Base-by-base conservation (phyloP, 2,888 invertebrate genomes). In the Cephus rjabovi region DNA sequence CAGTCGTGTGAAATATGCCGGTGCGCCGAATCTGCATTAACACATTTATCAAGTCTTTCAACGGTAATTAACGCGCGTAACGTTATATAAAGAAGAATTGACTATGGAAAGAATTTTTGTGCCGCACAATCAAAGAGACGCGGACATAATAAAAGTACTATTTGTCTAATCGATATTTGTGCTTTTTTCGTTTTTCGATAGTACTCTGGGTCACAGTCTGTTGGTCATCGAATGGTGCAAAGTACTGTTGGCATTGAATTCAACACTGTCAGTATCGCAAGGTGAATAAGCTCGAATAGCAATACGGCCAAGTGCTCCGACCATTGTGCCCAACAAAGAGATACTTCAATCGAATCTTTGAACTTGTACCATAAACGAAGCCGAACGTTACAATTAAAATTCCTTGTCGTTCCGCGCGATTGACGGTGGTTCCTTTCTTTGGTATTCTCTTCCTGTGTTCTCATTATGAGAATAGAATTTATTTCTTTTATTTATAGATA, bases 291-390 rank as follows among this genome's bases (percentile, higher is more conserved):
- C 75, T 68, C 73, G 73, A 75, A 30, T 68, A 37, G 40, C 37
- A 78, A 71, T 76, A 75, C 78, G 76, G 78, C 75, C 78, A 76
- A 78, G 78, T 78, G 78, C 78, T 56, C 56, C 56, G 70, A 75
- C 78, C 78, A 78, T 78, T 78, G 78, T 78, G 75, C 68, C 34
- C 23, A 23, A 56, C 56, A 56, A 56, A 23, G 56, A 56, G 23
- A 56, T 56, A 56, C 56, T 56, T 56, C 56, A 56, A 56, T 56
- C 56, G 56, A 56, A 56, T 56, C 56, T 56, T 56, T 56, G 56
- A 56, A 56, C 56, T 56, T 56, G 56, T 56, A 56, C 23, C 56
- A 23, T 56, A 71, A 71, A 71, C 34, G 71, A 31, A 12, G 71
- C 71, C 33, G 71, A 56, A 56, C 71, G 71, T 71, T 71, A 71